Base-by-base conservation (phyloP, 2,888 invertebrate genomes). In the Synergus itoensis region DNA sequence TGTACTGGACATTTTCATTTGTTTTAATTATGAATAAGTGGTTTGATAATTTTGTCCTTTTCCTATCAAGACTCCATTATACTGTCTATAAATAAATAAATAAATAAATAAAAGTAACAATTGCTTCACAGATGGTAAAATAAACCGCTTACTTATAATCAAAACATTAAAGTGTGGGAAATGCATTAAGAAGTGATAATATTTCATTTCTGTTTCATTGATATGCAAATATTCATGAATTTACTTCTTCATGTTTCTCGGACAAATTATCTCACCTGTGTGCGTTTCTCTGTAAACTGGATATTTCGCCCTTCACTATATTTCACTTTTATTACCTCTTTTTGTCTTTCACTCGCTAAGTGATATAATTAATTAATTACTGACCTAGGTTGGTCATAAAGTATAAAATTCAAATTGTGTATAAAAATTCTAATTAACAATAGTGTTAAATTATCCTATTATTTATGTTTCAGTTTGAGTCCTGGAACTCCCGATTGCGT, bases 401-500 rank as follows among this genome's bases (percentile, higher is more conserved):
- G 12, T 65, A 41, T 40, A 36, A 11, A 57, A 18, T 57, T 3
- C 0, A 36, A 21, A 28, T 65, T n/a, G 41, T 53, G 28, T 53
- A 40, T 62, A 43, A 60, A 62, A 75, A 57, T 43, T 43, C 4
- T 21, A 48, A 11, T 45, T 28, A 28, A 45, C 2, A 28, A 28
- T 3, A 28, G 3, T 28, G 28, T 3, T 28, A 28, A 28, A 3
- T 28, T 28, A 28, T 28, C 28, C 28, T 28, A 18, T 36, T 48
- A 45, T 87, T 82, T 90, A 92, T 91, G 88, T 94, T 92, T 85
- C 93, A 98, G 97, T 86, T 93, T 98, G 80, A 94, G 96, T n/a
- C 92, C 94, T 69, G 98, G 97, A 14, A 94, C 95, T 85, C 99
- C 99, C 0, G 98, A 98, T 92, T 95, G 97, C 63, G 90, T 91